phyloP scores from a whole-genome alignment of 2,888 invertebrate genomes.

The Orchesella flavescens region DNA sequence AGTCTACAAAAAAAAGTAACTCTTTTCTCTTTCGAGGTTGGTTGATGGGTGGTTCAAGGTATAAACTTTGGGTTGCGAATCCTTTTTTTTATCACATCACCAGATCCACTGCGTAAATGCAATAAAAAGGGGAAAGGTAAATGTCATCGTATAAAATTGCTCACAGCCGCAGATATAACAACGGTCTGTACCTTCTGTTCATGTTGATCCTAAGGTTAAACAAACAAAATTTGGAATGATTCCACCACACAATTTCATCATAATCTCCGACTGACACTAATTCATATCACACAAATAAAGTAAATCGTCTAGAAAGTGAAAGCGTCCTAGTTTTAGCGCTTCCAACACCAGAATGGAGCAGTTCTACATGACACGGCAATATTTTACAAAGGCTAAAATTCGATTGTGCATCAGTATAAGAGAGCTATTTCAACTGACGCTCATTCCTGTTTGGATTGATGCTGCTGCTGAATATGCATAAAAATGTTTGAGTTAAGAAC shows the following conservation, averaged over 20 bases:
- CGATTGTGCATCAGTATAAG: background rate
- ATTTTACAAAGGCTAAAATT: no score
- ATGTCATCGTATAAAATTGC: no score
- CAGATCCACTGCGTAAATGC: background rate
- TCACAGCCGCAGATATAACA: no score
- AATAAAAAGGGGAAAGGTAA: background rate
- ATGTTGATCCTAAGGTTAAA: no score
- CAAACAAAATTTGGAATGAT: no score
- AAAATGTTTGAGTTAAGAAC: conserved; percentile 35
- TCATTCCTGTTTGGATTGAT: no score
- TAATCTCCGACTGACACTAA: no score
- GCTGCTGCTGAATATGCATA: conserved; percentile 32
- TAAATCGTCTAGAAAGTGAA: background rate
- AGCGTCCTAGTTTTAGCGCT: background rate
- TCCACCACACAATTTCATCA: no score
- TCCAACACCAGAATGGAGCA: background rate
- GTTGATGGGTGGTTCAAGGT: no score
- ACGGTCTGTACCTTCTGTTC: no score
- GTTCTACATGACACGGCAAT: background rate
- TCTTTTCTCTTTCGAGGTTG: background rate
- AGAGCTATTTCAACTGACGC: no score
- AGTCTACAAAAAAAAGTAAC: background rate
- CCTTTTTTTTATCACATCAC: background rate
- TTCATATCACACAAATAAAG: no score
- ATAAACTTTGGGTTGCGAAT: background rate